A percentile compares a stretch with the other conserved stretches of the same genome.
These are phyloP conservation scores for Melipona bicolor DNA, from an alignment of 2,888 invertebrate species.

Conservation along the genomic window DNA sequence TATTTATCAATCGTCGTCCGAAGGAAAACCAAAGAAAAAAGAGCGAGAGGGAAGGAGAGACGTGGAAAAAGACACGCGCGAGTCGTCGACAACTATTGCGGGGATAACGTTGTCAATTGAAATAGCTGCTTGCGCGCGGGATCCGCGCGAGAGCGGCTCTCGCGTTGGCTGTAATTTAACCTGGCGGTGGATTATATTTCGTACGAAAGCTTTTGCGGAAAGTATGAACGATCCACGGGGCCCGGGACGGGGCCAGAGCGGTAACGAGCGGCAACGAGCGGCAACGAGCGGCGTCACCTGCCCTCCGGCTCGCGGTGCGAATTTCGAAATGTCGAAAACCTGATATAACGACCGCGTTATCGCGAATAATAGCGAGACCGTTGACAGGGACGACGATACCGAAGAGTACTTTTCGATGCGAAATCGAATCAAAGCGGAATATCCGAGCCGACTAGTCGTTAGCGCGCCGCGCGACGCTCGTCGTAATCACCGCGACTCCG, in stretches of 20 bases:
- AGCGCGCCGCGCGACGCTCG: constrained; percentile 30
- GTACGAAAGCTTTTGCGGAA: constrained; percentile 72
- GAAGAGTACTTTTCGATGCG: constrained; percentile 51
- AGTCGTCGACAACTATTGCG: constrained; percentile 40
- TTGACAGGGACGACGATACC: constrained; percentile 63
- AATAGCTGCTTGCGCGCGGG: constrained; percentile 55
- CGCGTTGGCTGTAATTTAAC: constrained; percentile 66
- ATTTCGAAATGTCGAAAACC: constrained; percentile 72
- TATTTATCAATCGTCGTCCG: rapidly evolving
- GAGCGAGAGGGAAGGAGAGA: not conserved
- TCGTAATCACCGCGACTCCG: constrained; percentile 20
- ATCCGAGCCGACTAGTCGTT: constrained; percentile 50
- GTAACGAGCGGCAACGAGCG: constrained; percentile 1
- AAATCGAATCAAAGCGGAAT: constrained; percentile 62
- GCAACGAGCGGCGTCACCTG: constrained; percentile 50
- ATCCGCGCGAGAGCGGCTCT: constrained; percentile 17
- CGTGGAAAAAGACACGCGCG: not conserved
- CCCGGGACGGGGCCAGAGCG: constrained; percentile 10
- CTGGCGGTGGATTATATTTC: constrained; percentile 70
- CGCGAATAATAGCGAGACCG: constrained; percentile 69
- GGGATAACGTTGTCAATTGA: constrained; percentile 71
- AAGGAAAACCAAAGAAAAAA: not conserved
- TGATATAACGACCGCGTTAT: constrained; percentile 69
- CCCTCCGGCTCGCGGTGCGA: constrained; percentile 60
- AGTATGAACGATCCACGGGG: constrained; percentile 56